Evolutionary conservation across 2,113 vertebrate species (phyloP), one percentile per base, ranked within the genome.

Genomic region (Megaptera novaeangliae): DNA sequence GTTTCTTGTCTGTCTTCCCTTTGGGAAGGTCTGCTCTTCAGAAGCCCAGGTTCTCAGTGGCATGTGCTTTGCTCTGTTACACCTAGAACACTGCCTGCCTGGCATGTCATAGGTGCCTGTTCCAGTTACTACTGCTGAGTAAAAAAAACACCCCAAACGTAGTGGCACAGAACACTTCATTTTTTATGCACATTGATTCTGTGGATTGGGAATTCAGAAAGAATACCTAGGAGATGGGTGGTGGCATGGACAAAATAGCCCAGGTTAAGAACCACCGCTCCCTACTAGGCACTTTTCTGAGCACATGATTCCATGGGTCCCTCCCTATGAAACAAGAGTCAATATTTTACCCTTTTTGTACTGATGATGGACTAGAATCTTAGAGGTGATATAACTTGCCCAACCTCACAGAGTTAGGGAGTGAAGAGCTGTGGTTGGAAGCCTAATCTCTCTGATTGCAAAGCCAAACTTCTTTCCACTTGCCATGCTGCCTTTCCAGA

Each of bases 31-130:
- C 63, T 64, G 64, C 55, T n/a, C 5, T 64, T 74, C 4, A 0
- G 41, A 20, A 80, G 68, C 44, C 44, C 10, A 41, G 34, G 13
- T 52, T 31, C 2, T 63, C 3, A 4, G 39, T 31, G 57, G 27
- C 13, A 3, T 3, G 1, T 3, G 5, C 1, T 0, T 44, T 1
- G 1, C n/a, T 72, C 69, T 41, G 2, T 14, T 7, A 11, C 20
- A 49, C 36, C 90, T 14, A 18, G 36, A 29, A 15, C 1, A 2
- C 15, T 15, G n/a, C n/a, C 85, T 34, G 13, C 69, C 63, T 63
- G 49, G 44, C 10, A 3, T 15, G 5, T 29, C 21, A 0, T 27
- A n/a, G 20, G 3, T 8, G 11, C 18, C 36, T 36, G 2, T 46
- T 68, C 15, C 63, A 44, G 69, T 64, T 13, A 23, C 29, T 31